Conservation (phyloP, 2,888 invertebrate genomes). For the Eristalinus sepulchralis region DNA sequence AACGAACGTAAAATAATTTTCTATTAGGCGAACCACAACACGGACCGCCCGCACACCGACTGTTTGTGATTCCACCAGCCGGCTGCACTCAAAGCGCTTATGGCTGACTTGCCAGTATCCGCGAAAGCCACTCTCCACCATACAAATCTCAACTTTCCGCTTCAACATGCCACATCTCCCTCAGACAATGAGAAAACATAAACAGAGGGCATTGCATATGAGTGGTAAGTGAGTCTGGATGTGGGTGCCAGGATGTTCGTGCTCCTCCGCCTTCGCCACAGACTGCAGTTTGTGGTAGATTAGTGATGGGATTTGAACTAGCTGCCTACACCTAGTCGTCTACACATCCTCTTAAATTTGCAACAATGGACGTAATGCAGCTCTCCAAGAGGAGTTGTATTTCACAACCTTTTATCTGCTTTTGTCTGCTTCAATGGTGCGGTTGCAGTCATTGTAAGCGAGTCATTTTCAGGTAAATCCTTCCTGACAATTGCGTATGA, state of each 20-base stretch:
- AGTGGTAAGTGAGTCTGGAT: not conserved
- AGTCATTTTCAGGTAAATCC: not conserved
- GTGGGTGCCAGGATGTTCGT: not conserved
- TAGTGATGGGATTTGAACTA: not conserved
- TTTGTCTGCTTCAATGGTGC: no score
- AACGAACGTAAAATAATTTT: not conserved
- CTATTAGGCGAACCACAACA: not conserved
- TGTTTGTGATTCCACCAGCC: not conserved
- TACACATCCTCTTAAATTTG: constrained; percentile 53
- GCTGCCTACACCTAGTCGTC: not conserved
- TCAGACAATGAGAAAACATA: not conserved
- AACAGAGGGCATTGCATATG: not conserved
- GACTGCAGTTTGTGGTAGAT: not conserved
- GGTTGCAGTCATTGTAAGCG: not conserved
- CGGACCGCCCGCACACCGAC: not conserved
- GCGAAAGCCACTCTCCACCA: constrained; percentile 16
- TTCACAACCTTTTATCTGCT: constrained; percentile 24
- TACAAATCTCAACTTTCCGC: constrained; percentile 32
- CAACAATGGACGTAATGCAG: constrained; percentile 34
- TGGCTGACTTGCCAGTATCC: not conserved
- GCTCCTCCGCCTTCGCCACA: not conserved
- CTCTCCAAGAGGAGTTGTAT: not conserved
- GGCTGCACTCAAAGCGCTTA: not conserved
- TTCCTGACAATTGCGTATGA: not conserved
- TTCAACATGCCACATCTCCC: constrained; percentile 22